Evolutionary conservation across 2,113 vertebrate genomes (phyloP), one percentile per base, ranked within the genome.

Genomic region (Conger conger): DNA sequence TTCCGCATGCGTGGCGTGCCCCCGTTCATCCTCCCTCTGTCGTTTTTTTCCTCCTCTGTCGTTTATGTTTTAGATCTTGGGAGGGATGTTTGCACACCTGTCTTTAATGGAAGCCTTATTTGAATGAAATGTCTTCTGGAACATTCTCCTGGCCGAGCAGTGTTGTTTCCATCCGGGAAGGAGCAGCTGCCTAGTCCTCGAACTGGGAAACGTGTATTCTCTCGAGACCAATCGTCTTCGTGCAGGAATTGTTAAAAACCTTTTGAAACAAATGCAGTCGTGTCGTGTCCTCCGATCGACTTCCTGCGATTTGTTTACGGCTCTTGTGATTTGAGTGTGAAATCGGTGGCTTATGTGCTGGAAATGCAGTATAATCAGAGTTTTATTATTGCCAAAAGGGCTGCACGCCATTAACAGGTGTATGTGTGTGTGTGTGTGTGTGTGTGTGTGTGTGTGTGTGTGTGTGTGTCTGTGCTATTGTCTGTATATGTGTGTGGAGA

Each of bases 61-160:
- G 23, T 33, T 33, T 73, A 73, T n/a, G 30, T 73, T 73, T 73
- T 30, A 33, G n/a, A 33, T 73, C 68, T 73, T 11, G n/a, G 18
- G 68, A 73, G 68, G 68, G n/a, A 73, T 73, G 68, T 73, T 73
- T 33, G n/a, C 68, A 73, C 27, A 73, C 68, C 68, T 73, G 68
- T 33, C 68, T 30, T 13, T 73, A 33, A 73, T 73, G 68, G n/a
- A 73, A 33, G 27, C 11, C 68, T 73, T 73, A 13, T 73, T 73
- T n/a, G 57, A 30, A 73, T 73, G 68, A 33, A 30, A 33, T 73
- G n/a, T 1, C 68, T 30, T 0, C 6, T 73, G 68, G 68, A 73
- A 73, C 27, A 33, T 73, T 73, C 68, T 11, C 68, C 27, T 73
- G 68, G 68, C 68, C 8, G 3, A 73, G n/a, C 68, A 13, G n/a